Conservation (phyloP, 92 coral and sea anemone species). For the Diadumene lineata region DNA sequence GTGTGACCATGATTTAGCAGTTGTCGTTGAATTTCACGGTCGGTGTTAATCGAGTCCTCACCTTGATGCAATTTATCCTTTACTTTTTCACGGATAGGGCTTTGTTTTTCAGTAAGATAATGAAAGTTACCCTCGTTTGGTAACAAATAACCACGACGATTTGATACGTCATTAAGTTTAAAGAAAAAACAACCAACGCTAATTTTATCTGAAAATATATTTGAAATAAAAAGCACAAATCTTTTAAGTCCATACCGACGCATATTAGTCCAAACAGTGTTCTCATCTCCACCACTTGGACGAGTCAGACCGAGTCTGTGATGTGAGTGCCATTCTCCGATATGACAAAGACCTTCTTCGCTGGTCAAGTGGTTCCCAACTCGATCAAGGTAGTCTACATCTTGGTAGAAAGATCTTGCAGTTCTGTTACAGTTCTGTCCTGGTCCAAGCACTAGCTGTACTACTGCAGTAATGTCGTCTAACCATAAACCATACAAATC, state of each 20-base stretch:
- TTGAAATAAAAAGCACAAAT: conserved; percentile 80
- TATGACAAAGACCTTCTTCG: conserved; percentile 78
- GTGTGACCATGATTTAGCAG: too few species aligned
- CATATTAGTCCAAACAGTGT: conserved; percentile 90
- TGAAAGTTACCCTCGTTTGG: neutral
- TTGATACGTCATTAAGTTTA: neutral
- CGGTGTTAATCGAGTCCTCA: too few species aligned
- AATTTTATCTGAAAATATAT: conserved; percentile 13
- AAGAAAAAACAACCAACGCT: neutral
- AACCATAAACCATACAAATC: conserved; percentile 90
- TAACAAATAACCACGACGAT: neutral
- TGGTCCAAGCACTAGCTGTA: conserved; percentile 90
- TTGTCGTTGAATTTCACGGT: too few species aligned
- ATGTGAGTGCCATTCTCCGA: conserved; percentile 99
- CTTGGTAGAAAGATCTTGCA: conserved; percentile 71
- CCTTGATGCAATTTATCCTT: neutral
- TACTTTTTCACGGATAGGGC: neutral
- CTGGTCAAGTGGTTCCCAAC: conserved; percentile 62
- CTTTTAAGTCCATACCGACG: conserved; percentile 58
- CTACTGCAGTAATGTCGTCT: conserved; percentile 70
- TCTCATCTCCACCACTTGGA: conserved; percentile 89
- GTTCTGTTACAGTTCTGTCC: conserved; percentile 66
- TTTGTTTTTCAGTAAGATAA: neutral
- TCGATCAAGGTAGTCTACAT: conserved; percentile 60
- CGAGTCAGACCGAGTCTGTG: conserved; percentile 65